Percentiles rank a stretch among this genome's conserved stretches.
Conservation (phyloP, 2,888 invertebrate genomes). For the Drosophila gaucha region DNA sequence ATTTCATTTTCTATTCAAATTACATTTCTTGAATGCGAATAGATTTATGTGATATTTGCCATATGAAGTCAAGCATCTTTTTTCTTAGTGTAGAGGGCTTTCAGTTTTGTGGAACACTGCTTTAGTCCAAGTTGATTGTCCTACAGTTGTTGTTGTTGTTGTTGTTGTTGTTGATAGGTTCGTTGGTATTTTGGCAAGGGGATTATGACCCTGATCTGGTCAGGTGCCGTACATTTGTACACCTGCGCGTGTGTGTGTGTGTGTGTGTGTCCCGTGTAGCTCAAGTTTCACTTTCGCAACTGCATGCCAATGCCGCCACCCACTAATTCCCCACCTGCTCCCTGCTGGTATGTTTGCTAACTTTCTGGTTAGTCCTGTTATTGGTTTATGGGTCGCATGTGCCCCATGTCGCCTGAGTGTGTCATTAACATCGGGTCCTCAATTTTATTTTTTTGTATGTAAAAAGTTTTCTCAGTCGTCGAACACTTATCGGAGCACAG, state of each 20-base stretch:
- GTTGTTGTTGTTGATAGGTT: constrained; percentile 22
- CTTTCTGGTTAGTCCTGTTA: constrained; percentile 66
- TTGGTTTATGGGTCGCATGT: constrained; percentile 65
- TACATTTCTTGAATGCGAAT: no score
- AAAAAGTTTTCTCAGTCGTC: constrained; percentile 11
- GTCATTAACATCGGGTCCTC: constrained; percentile 62
- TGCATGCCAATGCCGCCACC: constrained; percentile 57
- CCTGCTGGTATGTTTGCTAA: constrained; percentile 48
- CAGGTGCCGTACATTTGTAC: constrained; percentile 51
- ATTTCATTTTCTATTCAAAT: no score
- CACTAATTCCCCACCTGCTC: neutral
- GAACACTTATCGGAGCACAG: neutral
- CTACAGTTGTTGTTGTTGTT: constrained; percentile 17
- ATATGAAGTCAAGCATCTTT: no score
- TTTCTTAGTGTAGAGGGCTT: neutral
- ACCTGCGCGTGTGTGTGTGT: neutral
- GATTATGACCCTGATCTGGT: constrained; percentile 77
- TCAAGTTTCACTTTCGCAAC: constrained; percentile 73
- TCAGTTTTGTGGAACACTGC: constrained; percentile 37
- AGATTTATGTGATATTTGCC: no score
- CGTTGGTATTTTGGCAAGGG: constrained; percentile 58
- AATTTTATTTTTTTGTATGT: constrained; percentile 13
- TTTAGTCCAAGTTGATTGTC: constrained; percentile 50
- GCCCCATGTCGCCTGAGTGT: constrained; percentile 34
- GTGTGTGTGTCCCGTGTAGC: constrained; percentile 35